Percentiles rank a stretch among this genome's conserved stretches.
Conservation (phyloP, 2,888 invertebrate species). For the Spilosoma lubricipeda region DNA sequence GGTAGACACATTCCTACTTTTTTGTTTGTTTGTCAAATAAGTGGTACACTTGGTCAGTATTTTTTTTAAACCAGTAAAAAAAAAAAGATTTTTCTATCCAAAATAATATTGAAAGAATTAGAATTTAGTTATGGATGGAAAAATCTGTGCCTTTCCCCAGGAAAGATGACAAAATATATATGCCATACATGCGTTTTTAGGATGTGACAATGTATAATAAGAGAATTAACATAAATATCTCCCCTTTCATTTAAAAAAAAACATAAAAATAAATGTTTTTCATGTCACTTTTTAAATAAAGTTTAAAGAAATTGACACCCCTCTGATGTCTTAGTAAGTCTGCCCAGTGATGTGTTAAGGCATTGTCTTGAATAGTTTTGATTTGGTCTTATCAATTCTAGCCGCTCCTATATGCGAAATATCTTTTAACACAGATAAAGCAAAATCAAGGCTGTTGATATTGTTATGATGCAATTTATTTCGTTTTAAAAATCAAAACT, state of each 20-base stretch:
- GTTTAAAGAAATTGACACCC: background rate
- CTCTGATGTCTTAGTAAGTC: background rate
- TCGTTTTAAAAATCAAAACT: too few relatives aligned
- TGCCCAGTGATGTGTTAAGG: background rate
- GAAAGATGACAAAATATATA: too few relatives aligned
- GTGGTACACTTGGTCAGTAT: background rate
- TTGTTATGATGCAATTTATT: background rate
- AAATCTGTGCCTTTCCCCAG: background rate
- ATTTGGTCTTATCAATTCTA: background rate
- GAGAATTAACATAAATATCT: too few relatives aligned
- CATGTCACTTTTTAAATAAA: background rate
- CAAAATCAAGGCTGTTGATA: background rate
- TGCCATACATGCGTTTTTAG: too few relatives aligned
- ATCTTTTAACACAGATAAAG: background rate
- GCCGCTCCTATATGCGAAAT: background rate
- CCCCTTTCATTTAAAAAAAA: too few relatives aligned
- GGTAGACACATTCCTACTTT: background rate
- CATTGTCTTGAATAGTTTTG: too few relatives aligned
- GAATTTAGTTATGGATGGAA: background rate
- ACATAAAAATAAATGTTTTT: background rate
- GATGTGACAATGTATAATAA: too few relatives aligned
- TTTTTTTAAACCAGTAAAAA: too few relatives aligned
- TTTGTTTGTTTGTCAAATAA: background rate
- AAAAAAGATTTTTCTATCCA: too few relatives aligned
- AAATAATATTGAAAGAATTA: background rate